Conservation (phyloP, 2,888 invertebrate species). For the Microplitis deprimator region DNA sequence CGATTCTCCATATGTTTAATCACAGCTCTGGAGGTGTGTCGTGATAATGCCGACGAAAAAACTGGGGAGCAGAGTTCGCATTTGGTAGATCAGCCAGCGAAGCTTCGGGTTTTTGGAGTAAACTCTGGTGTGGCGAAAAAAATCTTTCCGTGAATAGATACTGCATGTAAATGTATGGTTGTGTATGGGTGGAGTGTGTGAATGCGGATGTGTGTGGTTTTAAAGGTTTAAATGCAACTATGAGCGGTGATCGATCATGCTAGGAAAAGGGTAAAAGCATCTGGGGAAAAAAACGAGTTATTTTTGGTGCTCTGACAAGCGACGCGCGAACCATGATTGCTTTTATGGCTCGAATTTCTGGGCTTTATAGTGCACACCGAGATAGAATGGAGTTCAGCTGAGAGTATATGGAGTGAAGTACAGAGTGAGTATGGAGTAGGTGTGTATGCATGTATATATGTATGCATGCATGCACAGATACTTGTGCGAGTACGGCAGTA, state of each 20-base stretch:
- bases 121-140: background rate
- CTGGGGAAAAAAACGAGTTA: background rate
- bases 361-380: background rate
- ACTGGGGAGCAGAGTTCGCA: too few relatives aligned
- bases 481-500: background rate
- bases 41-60: too few relatives aligned
- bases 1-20: conserved; percentile 55
- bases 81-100: background rate
- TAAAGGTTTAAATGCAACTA: background rate
- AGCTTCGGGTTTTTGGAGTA: background rate
- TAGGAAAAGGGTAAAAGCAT: background rate
- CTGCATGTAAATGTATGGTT: background rate
- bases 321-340: conserved; percentile 1
- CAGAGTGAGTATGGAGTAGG: background rate
- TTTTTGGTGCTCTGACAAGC: background rate
- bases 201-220: background rate
- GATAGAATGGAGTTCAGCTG: background rate
- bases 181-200: background rate
- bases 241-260: background rate
- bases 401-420: background rate
- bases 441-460: too few relatives aligned
- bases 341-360: background rate
- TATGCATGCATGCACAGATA: background rate
- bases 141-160: background rate
- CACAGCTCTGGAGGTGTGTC: background rate